phyloP scores from a whole-genome alignment of 2,888 invertebrate genomes.

The Hermodice carunculata region DNA sequence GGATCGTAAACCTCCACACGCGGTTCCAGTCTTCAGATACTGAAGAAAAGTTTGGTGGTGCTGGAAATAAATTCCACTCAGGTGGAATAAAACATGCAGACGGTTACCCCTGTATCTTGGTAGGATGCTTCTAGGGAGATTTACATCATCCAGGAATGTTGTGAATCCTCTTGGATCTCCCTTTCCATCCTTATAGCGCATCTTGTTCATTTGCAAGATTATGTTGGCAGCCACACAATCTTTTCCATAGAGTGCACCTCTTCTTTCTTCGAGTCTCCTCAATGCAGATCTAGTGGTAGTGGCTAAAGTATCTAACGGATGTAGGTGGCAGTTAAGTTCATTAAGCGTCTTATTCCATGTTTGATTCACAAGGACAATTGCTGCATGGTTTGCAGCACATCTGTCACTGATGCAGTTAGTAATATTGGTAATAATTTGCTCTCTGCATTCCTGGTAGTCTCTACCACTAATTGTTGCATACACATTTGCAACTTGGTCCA shows the following conservation, averaged over 20 bases:
- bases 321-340: slow-evolving; percentile 34
- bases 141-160: slow-evolving; percentile 21
- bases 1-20: slow-evolving; percentile 30
- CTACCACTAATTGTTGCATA: slow-evolving; percentile 10
- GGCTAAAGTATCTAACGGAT: slow-evolving; percentile 27
- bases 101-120: slow-evolving; percentile 35
- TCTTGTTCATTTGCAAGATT: slow-evolving; percentile 35
- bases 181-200: slow-evolving; percentile 36
- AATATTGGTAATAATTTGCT: slow-evolving; percentile 21
- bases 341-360: slow-evolving; percentile 21
- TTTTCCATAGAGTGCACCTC: slow-evolving; percentile 28
- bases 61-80: slow-evolving; percentile 19
- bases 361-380: slow-evolving; percentile 13
- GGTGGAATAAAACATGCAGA: slow-evolving; percentile 36
- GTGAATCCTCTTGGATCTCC: slow-evolving; percentile 37
- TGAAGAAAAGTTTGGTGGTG: slow-evolving; percentile 11
- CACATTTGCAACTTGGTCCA: slow-evolving; percentile 17
- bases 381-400: slow-evolving; percentile 25
- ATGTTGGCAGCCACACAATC: slow-evolving; percentile 35
- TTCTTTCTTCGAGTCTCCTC: slow-evolving; percentile 7
- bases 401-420: slow-evolving; percentile 28
- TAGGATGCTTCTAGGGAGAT: slow-evolving; percentile 20
- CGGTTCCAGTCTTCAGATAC: slow-evolving; percentile 15
- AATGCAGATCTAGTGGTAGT: slow-evolving; percentile 18
- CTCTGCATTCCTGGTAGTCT: slow-evolving; percentile 10